phyloP scores from a whole-genome alignment of 2,797 vertebrate species.

The Spinibarbus caldwelli region DNA sequence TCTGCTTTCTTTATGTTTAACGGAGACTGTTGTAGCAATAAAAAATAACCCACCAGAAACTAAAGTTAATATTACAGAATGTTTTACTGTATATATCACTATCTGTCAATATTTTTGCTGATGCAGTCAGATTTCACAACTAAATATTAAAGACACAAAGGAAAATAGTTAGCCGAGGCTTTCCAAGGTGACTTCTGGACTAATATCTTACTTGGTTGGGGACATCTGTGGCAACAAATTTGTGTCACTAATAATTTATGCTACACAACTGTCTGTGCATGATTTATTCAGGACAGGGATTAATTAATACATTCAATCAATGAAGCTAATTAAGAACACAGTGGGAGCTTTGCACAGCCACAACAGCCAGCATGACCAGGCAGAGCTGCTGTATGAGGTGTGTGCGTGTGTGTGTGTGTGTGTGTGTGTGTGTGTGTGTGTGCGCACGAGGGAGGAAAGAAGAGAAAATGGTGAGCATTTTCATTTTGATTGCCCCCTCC shows the following conservation, averaged over 20 bases:
- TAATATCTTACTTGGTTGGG: slow-evolving; percentile 42
- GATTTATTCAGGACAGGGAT: slow-evolving; percentile 62
- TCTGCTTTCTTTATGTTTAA: not conserved
- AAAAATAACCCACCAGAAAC: not conserved
- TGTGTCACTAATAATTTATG: slow-evolving; percentile 58
- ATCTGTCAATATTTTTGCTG: not conserved
- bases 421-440: not conserved
- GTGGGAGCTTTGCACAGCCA: slow-evolving; percentile 55
- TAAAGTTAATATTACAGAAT: not conserved
- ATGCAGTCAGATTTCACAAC: not conserved
- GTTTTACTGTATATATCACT: not conserved
- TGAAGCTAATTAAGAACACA: slow-evolving; percentile 65
- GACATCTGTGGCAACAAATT: slow-evolving; percentile 47
- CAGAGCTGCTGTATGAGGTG: slow-evolving; percentile 27
- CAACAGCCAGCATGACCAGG: slow-evolving; percentile 45
- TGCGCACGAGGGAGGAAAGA: not conserved
- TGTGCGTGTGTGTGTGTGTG: not conserved
- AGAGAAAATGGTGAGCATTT: slow-evolving; percentile 23
- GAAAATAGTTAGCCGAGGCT: not conserved
- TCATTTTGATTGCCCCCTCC: slow-evolving; percentile 5
- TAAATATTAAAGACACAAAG: not conserved
- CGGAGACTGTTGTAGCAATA: not conserved
- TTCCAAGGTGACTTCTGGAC: slow-evolving; percentile 56
- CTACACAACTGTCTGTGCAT: slow-evolving; percentile 54
- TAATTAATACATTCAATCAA: slow-evolving; percentile 67